Base-by-base conservation (phyloP, 2,113 vertebrate species). In the Gavia stellata region DNA sequence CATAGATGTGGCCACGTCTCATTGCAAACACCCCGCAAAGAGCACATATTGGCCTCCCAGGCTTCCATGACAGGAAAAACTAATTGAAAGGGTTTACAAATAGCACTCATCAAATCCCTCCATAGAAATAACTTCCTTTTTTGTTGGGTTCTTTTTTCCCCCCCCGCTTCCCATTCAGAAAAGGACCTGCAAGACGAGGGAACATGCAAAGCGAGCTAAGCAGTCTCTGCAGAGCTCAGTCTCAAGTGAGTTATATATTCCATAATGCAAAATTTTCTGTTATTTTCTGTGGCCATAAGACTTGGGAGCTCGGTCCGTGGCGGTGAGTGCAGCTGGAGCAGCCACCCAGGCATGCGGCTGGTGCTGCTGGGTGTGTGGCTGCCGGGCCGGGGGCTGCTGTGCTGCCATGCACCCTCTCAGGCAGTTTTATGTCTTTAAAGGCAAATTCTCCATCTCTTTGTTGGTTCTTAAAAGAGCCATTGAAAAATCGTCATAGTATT, bases 311-410 rank as follows among this genome's bases (percentile, higher is more conserved):
- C 3, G 1, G 16, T 10, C 9, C 3, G 3, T 53, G 29, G 38
- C 1, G 4, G 25, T 33, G 24, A 81, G 40, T 2, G 2, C 56
- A 85, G 25, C 78, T 72, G 73, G 38, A 90, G 15, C 50, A 50
- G n/a, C 21, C 0, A 0, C 42, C 33, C 58, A 53, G 49, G 47
- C 4, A 10, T 44, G 31, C 0, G 10, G 17, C 31, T 2, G 1
- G 11, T 10, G 10, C n/a, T 83, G 36, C 75, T 38, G n/a, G 24
- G 6, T 72, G 33, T 4, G 5, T 67, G 59, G 33, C 42, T 86
- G 45, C 56, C 2, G 1, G 38, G 26, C 47, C 7, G 4, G 45
- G 23, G 84, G 55, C 38, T 70, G 19, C 67, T 31, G 23, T 5
- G 12, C 52, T 44, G 25, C 71, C 28, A 3, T 55, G 47, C 7